A percentile compares a stretch with the other conserved stretches of the same genome.
These are phyloP conservation scores for Deroplatys truncata DNA, from an alignment of 2,888 invertebrate genomes.

Conservation along the genomic window DNA sequence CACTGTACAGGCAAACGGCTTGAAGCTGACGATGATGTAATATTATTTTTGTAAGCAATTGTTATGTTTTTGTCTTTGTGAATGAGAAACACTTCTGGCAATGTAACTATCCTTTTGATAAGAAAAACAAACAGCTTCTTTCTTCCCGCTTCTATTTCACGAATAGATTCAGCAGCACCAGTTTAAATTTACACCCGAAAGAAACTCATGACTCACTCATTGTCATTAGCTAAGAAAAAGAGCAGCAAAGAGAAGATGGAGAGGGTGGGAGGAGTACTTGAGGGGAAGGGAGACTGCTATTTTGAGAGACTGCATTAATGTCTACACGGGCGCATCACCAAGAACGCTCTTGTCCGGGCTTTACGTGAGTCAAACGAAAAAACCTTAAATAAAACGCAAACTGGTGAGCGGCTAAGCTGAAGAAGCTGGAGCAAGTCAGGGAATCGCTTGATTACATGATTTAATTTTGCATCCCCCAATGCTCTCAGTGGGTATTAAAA, in stretches of 20 bases:
- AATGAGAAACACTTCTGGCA: too few species aligned
- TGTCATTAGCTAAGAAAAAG: background rate
- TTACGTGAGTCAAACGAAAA: background rate
- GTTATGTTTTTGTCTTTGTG: too few species aligned
- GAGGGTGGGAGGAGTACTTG: background rate
- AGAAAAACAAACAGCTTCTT: background rate
- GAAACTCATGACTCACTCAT: slow-evolving; percentile 3
- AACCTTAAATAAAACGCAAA: too few species aligned
- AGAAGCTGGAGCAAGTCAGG: too few species aligned
- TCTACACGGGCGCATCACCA: background rate
- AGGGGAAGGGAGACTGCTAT: slow-evolving; percentile 1
- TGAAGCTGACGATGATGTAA: too few species aligned
- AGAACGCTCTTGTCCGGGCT: background rate
- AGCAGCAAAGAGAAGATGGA: background rate
- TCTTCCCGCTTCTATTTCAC: background rate
- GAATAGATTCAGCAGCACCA: background rate
- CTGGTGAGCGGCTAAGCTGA: too few species aligned
- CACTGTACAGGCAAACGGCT: too few species aligned
- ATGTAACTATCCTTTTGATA: too few species aligned
- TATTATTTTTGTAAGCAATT: too few species aligned
- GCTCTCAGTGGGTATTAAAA: too few species aligned
- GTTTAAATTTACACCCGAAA: slow-evolving; percentile 18
- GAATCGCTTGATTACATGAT: too few species aligned
- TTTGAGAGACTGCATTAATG: background rate
- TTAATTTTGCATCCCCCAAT: too few species aligned